Evolutionary conservation across 2,113 vertebrate genomes (phyloP), one percentile per base, ranked within the genome.

Genomic region (Gracilinanus agilis): DNA sequence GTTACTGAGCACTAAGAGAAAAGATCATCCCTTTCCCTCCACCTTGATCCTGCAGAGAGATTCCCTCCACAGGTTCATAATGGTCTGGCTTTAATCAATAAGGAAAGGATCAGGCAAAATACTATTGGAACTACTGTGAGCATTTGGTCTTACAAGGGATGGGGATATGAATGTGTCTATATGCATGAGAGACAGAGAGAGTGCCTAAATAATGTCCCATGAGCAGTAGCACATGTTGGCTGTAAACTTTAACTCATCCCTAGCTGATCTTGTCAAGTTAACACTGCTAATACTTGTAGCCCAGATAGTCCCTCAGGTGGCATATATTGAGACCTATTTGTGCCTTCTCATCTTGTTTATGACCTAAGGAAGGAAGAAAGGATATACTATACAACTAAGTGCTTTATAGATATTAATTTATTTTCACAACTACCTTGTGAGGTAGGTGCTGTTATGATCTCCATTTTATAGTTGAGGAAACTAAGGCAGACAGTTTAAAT

Each of bases 1-100:
- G 67, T 75, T 75, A 75, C 67, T 83, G 67, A 83, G n/a, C n/a
- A 83, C 67, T 83, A n/a, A 83, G 67, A n/a, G 34, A n/a, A 83
- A 21, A 83, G n/a, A 40, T 83, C 34, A 34, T 9, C 58, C 3
- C 58, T 24, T 2, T 67, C 27, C 58, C 58, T 34, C 67, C 67
- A 83, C 67, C 67, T 40, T 83, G 19, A 83, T 83, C 58, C 58
- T 67, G 27, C 67, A 40, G 19, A 83, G 27, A 83, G n/a, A 83
- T 23, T 83, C 67, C n/a, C n/a, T 40, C 40, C 7, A 23, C 16
- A 83, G n/a, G n/a, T 83, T 83, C 67, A 83, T 2, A 83, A 40
- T 83, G 19, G n/a, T 7, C 67, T 83, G 67, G 2, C 67, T 83
- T 83, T 83, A 34, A n/a, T 83, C 67, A 40, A 1, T 67, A 1